phyloP scores from a whole-genome alignment of 2,113 vertebrate genomes.

The Gallinago media region DNA sequence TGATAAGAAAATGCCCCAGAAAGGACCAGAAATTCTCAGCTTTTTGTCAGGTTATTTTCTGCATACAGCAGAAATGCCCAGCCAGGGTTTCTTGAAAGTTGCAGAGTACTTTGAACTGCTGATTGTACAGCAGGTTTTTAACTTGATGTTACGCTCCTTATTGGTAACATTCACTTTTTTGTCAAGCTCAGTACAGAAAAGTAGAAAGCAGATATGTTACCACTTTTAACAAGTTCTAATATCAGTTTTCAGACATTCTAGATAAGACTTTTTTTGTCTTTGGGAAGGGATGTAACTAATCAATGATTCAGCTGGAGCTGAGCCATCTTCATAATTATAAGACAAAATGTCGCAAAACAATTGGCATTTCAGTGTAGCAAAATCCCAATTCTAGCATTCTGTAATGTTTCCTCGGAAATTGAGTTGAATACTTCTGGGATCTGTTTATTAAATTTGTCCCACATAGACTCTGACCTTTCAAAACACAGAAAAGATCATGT shows the following conservation, averaged over 20 bases:
- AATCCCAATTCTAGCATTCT: slow-evolving; percentile 20
- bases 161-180: background rate
- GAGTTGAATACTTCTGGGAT: slow-evolving; percentile 37
- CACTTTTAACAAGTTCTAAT: background rate
- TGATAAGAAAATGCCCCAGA: background rate
- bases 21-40: background rate
- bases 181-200: background rate
- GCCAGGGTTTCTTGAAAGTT: background rate
- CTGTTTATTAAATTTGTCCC: slow-evolving; percentile 66
- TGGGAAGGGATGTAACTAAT: background rate
- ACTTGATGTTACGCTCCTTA: background rate
- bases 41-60: background rate
- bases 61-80: background rate
- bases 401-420: slow-evolving; percentile 16
- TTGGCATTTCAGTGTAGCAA: slow-evolving; percentile 30
- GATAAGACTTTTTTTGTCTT: background rate
- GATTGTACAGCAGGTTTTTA: background rate
- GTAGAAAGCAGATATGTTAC: background rate
- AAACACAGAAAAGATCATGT: slow-evolving; percentile 40
- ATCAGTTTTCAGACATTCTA: background rate
- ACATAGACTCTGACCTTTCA: slow-evolving; percentile 60
- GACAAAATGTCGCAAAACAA: slow-evolving; percentile 20
- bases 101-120: background rate
- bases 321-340: slow-evolving; percentile 30
- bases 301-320: slow-evolving; percentile 5